phyloP scores from a whole-genome alignment of 2,797 vertebrate species.

The Fistularia commersonii region DNA sequence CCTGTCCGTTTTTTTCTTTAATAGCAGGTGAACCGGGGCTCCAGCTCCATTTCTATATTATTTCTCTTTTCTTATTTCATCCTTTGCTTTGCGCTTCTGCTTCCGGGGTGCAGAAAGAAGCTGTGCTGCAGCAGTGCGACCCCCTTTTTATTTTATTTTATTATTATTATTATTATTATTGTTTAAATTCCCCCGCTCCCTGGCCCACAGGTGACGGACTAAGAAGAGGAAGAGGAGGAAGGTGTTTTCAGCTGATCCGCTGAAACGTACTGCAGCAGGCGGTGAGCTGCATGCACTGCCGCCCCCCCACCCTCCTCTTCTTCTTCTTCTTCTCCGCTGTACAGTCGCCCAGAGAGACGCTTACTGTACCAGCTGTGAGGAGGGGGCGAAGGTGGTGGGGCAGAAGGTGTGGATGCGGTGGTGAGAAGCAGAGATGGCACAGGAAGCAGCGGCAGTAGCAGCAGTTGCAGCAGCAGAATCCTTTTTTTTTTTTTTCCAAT shows the following conservation, averaged over 20 bases:
- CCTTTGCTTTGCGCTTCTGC: too few species aligned
- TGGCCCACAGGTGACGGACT: conserved; percentile 60
- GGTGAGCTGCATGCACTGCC: conserved; percentile 55
- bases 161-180: too few species aligned
- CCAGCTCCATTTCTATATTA: too few species aligned
- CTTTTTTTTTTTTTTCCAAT: conserved; percentile 42
- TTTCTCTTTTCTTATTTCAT: too few species aligned
- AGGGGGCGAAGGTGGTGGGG: conserved; percentile 29
- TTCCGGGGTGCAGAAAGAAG: too few species aligned
- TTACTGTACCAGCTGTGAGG: conserved; percentile 69
- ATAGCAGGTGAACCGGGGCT: too few species aligned
- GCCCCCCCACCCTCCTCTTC: conserved; percentile 44
- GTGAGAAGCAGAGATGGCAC: conserved; percentile 19
- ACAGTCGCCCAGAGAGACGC: conserved; percentile 62
- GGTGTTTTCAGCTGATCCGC: too few species aligned
- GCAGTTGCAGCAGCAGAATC: conserved; percentile 46
- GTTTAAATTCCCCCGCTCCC: too few species aligned
- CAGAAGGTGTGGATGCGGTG: conserved; percentile 30
- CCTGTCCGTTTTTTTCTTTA: too few species aligned
- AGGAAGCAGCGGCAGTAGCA: conserved; percentile 40
- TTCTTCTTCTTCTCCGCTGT: conserved; percentile 36
- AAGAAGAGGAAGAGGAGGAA: too few species aligned
- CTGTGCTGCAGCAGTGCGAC: too few species aligned
- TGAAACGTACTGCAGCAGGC: conserved; percentile 68
- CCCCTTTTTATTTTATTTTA: too few species aligned